phyloP scores from a whole-genome alignment of 2,113 vertebrate species.

The Cettia cetti region DNA sequence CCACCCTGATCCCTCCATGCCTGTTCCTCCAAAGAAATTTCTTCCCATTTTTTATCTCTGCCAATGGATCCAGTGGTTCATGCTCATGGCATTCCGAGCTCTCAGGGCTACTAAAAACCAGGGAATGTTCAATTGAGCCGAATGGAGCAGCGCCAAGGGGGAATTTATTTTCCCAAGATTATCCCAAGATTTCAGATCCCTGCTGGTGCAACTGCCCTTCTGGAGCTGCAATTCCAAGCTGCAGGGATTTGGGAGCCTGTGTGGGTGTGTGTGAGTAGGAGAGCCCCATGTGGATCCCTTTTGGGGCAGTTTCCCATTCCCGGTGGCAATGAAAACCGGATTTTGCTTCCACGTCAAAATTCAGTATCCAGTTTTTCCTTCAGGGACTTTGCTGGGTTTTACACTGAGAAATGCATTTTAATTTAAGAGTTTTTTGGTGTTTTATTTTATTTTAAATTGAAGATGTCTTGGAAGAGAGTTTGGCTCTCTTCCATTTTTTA shows the following conservation, averaged over 20 bases:
- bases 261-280: not conserved
- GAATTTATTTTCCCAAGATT: not conserved
- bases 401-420: not conserved
- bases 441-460: not conserved
- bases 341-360: not conserved
- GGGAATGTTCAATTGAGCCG: not conserved
- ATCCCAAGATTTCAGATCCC: not conserved
- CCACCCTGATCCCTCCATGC: not conserved
- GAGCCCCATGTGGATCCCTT: not conserved
- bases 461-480: not conserved
- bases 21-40: not conserved
- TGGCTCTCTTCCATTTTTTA: too few relatives aligned
- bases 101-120: not conserved
- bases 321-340: conserved; percentile 13
- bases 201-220: not conserved
- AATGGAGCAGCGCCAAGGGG: not conserved
- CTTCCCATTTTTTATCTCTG: not conserved
- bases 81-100: not conserved
- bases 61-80: not conserved
- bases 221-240: not conserved
- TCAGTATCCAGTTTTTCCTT: not conserved
- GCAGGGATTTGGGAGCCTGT: not conserved
- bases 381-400: not conserved
- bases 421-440: not conserved
- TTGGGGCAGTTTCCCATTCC: not conserved